Evolutionary conservation across 2,888 invertebrate genomes (phyloP).

Genomic region (Drosophila borborema): DNA sequence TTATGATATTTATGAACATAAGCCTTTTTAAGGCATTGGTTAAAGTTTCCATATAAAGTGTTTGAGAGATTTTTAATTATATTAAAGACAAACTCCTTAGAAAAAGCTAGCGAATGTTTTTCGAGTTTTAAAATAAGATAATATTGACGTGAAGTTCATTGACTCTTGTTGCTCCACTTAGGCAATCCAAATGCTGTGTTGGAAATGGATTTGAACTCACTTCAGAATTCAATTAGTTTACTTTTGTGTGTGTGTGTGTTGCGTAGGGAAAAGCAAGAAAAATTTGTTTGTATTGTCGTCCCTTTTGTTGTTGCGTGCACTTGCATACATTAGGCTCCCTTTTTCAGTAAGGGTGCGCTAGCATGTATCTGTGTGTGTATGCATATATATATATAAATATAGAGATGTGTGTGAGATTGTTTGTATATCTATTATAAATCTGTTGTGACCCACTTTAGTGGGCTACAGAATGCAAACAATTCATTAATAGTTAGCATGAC

Average conservation of each 20-base stretch:
- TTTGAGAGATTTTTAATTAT: neutral
- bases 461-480: conserved; percentile 43
- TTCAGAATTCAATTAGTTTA: conserved; percentile 61
- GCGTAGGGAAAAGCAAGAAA: conserved; percentile 33
- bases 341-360: neutral
- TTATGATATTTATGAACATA: neutral
- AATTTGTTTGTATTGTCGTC: conserved; percentile 41
- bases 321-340: conserved; percentile 60
- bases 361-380: conserved; percentile 6
- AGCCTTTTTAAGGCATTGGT: neutral
- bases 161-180: conserved; percentile 18
- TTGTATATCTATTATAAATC: conserved; percentile 35
- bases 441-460: conserved; percentile 54
- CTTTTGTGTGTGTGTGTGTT: conserved; percentile 28
- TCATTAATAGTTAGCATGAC: conserved; percentile 52
- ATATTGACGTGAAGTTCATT: conserved; percentile 32
- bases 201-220: conserved; percentile 35
- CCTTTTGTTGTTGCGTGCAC: conserved; percentile 41
- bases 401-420: neutral
- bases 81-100: neutral
- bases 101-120: neutral
- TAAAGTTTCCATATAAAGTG: neutral
- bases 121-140: conserved; percentile 19
- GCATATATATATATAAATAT: neutral
- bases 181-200: conserved; percentile 11